Percentiles rank a stretch among this genome's conserved stretches.
Conservation (phyloP, 2,888 invertebrate species). For the Aricia artaxerxes region DNA sequence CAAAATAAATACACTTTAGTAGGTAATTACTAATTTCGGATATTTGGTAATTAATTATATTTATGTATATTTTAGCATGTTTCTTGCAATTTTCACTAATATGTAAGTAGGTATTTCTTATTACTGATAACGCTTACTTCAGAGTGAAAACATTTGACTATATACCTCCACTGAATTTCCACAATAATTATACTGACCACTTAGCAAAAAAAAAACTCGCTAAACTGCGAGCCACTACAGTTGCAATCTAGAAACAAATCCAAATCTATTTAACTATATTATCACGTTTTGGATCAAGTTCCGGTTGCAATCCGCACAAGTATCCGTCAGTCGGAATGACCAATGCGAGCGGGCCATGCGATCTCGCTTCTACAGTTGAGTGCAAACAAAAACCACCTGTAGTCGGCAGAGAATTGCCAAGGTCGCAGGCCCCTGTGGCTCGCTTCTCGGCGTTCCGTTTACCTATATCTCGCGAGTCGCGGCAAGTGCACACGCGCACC, state of each 20-base stretch:
- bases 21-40: no score
- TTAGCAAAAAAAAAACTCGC: background rate
- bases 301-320: slow-evolving; percentile 59
- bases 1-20: no score
- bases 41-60: no score
- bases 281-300: slow-evolving; percentile 61
- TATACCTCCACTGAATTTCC: no score
- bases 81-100: no score
- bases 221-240: slow-evolving; percentile 32
- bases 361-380: slow-evolving; percentile 55
- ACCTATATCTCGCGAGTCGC: slow-evolving; percentile 79
- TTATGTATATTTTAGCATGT: no score
- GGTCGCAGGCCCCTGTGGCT: slow-evolving; percentile 74
- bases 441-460: slow-evolving; percentile 74
- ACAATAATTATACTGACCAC: no score
- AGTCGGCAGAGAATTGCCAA: slow-evolving; percentile 76
- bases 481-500: slow-evolving; percentile 69
- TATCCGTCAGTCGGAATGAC: slow-evolving; percentile 49
- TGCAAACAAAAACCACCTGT: slow-evolving; percentile 79
- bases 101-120: no score
- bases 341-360: slow-evolving; percentile 54
- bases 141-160: no score
- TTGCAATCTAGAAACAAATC: slow-evolving; percentile 46
- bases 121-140: no score
- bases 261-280: no score